phyloP scores from a whole-genome alignment of 2,113 vertebrate species.

The Origma solitaria region DNA sequence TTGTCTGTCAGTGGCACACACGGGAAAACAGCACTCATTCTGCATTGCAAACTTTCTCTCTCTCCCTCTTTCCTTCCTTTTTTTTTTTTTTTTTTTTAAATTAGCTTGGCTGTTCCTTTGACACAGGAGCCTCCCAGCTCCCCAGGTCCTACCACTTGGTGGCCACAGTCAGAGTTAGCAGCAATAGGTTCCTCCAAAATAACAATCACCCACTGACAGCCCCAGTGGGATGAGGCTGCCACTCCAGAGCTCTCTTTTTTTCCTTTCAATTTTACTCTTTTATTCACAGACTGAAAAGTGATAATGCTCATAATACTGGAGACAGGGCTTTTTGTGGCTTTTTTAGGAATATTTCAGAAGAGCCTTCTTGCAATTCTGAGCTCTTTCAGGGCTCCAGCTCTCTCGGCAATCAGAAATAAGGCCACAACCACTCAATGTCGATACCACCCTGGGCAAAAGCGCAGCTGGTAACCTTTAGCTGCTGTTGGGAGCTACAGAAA shows the following conservation, averaged over 20 bases:
- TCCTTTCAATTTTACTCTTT: background rate
- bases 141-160: background rate
- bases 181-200: background rate
- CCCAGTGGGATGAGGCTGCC: background rate
- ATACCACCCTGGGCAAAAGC: background rate
- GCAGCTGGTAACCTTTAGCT: background rate
- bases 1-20: background rate
- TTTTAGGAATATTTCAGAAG: background rate
- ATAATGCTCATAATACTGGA: background rate
- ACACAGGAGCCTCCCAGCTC: background rate
- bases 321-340: rapidly evolving
- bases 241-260: background rate
- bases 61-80: background rate
- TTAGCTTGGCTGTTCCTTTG: background rate
- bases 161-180: background rate
- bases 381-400: background rate
- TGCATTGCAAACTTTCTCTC: background rate
- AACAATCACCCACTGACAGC: background rate
- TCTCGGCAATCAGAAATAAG: background rate
- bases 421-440: background rate
- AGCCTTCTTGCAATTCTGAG: background rate
- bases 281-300: background rate
- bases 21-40: background rate
- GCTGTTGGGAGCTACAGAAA: background rate
- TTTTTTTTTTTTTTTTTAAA: background rate